phyloP scores from a whole-genome alignment of 2,113 vertebrate species.

The Ceyx margarethae region DNA sequence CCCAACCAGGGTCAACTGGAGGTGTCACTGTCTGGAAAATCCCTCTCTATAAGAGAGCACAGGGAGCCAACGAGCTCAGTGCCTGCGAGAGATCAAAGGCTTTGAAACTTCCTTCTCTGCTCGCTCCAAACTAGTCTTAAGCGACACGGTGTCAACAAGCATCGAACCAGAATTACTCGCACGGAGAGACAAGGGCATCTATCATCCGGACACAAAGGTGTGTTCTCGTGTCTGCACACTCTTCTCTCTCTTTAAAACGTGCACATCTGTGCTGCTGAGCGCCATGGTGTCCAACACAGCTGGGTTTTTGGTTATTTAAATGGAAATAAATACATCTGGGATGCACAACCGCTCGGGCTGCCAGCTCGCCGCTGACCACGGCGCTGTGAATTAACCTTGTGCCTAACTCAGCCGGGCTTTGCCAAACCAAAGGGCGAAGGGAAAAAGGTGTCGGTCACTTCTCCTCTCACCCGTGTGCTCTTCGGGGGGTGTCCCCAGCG shows the following conservation, averaged over 20 bases:
- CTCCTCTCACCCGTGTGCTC: not conserved
- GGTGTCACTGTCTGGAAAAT: not conserved
- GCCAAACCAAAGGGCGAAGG: not conserved
- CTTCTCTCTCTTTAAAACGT: not conserved
- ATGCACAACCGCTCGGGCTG: accelerated
- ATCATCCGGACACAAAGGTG: accelerated
- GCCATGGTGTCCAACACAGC: accelerated
- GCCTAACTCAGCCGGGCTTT: not conserved
- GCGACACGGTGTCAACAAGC: not conserved
- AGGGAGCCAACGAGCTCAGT: not conserved
- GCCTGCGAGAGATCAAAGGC: not conserved
- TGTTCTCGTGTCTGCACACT: not conserved
- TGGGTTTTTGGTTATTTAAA: not conserved
- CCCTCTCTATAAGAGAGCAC: not conserved
- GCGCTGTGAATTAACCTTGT: not conserved
- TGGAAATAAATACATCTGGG: not conserved
- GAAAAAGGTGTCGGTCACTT: not conserved
- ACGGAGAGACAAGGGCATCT: accelerated
- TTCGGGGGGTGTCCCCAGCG: not conserved
- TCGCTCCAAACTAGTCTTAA: not conserved
- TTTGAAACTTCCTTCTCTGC: not conserved
- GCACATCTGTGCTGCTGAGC: accelerated
- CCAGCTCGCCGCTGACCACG: accelerated
- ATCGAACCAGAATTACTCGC: not conserved
- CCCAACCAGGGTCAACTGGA: not conserved